Percentiles rank a stretch among this genome's conserved stretches.
These are phyloP conservation scores for Lypha dubia DNA, from an alignment of 2,888 invertebrate genomes.

Conservation along the genomic window DNA sequence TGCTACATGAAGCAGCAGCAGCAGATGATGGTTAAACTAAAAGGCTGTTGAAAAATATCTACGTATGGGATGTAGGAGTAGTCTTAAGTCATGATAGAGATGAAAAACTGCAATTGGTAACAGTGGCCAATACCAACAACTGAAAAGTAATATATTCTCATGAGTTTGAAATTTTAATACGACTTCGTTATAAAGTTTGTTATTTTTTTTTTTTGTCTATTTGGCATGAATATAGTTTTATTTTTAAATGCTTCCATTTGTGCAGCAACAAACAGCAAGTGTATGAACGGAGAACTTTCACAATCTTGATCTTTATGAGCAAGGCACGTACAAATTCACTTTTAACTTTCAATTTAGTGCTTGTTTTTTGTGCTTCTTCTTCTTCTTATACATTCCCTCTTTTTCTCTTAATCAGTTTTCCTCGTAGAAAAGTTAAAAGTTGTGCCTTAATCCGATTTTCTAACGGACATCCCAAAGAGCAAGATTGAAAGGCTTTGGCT, in stretches of 20 bases:
- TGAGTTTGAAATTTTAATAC: slow-evolving; percentile 64
- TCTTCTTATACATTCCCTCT: slow-evolving; percentile 13
- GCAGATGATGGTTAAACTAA: slow-evolving; percentile 58
- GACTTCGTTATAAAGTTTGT: slow-evolving; percentile 71
- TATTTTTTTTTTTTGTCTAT: slow-evolving; percentile 11
- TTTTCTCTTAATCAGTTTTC: slow-evolving; percentile 43
- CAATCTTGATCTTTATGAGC: slow-evolving; percentile 63
- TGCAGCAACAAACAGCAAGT: slow-evolving; percentile 43
- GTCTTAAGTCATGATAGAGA: slow-evolving; percentile 22
- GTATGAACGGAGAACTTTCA: slow-evolving; percentile 55
- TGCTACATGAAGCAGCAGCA: neutral
- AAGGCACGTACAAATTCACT: slow-evolving; percentile 72
- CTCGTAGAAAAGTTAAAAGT: slow-evolving; percentile 67
- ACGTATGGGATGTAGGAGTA: neutral
- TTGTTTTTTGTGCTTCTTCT: neutral
- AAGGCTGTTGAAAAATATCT: slow-evolving; percentile 56
- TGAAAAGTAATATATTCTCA: slow-evolving; percentile 47
- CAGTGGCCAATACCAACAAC: slow-evolving; percentile 36
- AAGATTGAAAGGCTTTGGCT: slow-evolving; percentile 66
- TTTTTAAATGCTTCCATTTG: slow-evolving; percentile 50
- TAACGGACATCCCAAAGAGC: slow-evolving; percentile 61
- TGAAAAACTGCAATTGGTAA: slow-evolving; percentile 41
- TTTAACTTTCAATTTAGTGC: slow-evolving; percentile 71
- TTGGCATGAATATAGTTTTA: slow-evolving; percentile 23
- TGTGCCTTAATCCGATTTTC: slow-evolving; percentile 71